Conservation (phyloP, 2,797 vertebrate genomes). For the Limosa lapponica region DNA sequence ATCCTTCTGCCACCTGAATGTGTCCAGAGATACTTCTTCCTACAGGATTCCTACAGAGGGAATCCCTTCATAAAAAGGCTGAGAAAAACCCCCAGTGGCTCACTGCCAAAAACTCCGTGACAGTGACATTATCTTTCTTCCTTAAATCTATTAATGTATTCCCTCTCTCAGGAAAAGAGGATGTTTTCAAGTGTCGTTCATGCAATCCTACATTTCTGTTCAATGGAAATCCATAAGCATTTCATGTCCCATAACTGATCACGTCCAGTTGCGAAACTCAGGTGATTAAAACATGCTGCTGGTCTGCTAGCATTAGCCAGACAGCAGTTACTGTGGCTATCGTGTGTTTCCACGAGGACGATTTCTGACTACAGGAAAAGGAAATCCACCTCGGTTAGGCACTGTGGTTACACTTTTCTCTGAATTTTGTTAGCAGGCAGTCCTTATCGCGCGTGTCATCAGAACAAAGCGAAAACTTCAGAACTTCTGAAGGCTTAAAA, state of each 20-base stretch:
- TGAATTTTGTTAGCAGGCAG: slow-evolving; percentile 71
- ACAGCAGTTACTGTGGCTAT: background rate
- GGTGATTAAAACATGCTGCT: background rate
- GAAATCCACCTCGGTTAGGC: slow-evolving; percentile 80
- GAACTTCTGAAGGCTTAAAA: slow-evolving; percentile 6
- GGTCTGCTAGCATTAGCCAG: background rate
- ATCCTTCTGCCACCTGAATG: background rate
- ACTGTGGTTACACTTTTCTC: slow-evolving; percentile 81
- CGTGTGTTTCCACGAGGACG: background rate
- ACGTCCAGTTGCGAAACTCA: background rate
- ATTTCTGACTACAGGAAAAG: slow-evolving; percentile 70
- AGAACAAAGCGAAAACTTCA: slow-evolving; percentile 29
- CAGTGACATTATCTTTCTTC: background rate
- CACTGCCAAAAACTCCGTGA: background rate
- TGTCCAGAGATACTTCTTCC: background rate
- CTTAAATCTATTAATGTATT: background rate
- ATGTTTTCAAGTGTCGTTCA: background rate
- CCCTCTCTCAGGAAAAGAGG: background rate
- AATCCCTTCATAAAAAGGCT: background rate
- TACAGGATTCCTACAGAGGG: background rate
- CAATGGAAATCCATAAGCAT: background rate
- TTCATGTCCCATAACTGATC: background rate
- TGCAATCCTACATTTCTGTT: background rate
- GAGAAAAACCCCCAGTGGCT: background rate
- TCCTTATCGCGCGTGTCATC: slow-evolving; percentile 29